Evolutionary conservation across 2,113 vertebrate species (phyloP), one percentile per base, ranked within the genome.

Genomic region (Laterallus jamaicensis): DNA sequence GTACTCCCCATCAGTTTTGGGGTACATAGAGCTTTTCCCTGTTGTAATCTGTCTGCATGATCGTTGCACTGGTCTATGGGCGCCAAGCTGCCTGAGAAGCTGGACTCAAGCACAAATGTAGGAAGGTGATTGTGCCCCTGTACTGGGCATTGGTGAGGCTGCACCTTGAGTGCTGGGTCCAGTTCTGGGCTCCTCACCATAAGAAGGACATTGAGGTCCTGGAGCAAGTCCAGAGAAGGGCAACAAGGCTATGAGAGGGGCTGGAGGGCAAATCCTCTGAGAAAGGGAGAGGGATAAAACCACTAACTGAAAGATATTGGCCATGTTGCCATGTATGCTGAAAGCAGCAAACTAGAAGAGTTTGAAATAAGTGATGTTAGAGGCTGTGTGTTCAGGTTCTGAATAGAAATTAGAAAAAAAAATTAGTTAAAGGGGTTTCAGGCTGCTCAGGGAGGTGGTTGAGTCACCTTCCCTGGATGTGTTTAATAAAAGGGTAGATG

Each of bases 321-420:
- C n/a, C 16, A 1, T 24, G 20, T 37, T 28, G 22, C 29, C 35
- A 47, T 19, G 39, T 15, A 16, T 2, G 0, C 12, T 60, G 68
- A 59, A 39, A 60, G 37, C 2, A 62, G 17, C 40, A 54, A 74
- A 28, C 17, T 11, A 69, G 21, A 18, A 55, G 44, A 3, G 2
- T 69, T 35, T 12, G 40, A 59, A 39, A 79, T 0, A 9, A 6
- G 15, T 39, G 49, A 16, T 66, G 76, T 85, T 32, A 24, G 62
- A 59, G n/a, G 10, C 32, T 88, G 9, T 35, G 20, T 42, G 40
- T 42, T 42, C 40, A 42, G 40, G 40, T 42, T 42, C 40, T 13
- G 40, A 42, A 12, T 42, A 42, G 40, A 42, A 13, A 42, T 42
- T 42, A 13, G 5, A 42, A 42, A 42, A 42, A 42, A 42, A 42